Conservation (phyloP, 2,113 vertebrate genomes). For the Ceratotherium simum region DNA sequence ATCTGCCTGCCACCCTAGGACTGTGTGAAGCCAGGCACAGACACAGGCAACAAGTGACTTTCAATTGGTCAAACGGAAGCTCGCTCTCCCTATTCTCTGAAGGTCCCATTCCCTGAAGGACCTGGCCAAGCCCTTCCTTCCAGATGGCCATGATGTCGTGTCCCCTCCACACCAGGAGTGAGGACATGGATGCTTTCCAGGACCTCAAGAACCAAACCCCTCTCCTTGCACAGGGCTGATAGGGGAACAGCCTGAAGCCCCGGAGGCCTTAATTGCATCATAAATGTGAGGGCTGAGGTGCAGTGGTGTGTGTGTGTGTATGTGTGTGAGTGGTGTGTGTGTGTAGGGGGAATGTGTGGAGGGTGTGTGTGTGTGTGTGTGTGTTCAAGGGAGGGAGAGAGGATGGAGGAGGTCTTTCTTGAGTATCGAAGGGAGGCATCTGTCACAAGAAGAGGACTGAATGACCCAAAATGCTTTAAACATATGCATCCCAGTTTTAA, state of each 20-base stretch:
- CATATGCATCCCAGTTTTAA: slow-evolving; percentile 77
- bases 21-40: background rate
- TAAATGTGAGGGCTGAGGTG: slow-evolving; percentile 41
- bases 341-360: background rate
- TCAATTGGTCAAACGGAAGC: background rate
- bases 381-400: slow-evolving; percentile 59
- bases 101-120: background rate
- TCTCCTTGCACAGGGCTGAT: slow-evolving; percentile 77
- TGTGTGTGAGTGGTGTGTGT: no score
- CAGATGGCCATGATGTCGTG: slow-evolving; percentile 82
- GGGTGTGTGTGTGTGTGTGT: background rate
- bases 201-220: slow-evolving; percentile 71
- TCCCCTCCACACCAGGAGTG: slow-evolving; percentile 81
- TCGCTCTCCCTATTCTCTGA: background rate
- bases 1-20: background rate
- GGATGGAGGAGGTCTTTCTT: slow-evolving; percentile 70
- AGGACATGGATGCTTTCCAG: slow-evolving; percentile 83
- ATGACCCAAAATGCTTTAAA: slow-evolving; percentile 81
- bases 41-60: background rate
- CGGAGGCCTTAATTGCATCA: slow-evolving; percentile 76
- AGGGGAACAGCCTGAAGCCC: slow-evolving; percentile 72
- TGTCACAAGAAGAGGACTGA: slow-evolving; percentile 78
- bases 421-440: slow-evolving; percentile 69
- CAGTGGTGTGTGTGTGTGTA: background rate
- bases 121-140: slow-evolving; percentile 41